These are phyloP conservation scores for Drosophila obscura DNA, from an alignment of 1,140 invertebrate genomes.

Conservation along the genomic window DNA sequence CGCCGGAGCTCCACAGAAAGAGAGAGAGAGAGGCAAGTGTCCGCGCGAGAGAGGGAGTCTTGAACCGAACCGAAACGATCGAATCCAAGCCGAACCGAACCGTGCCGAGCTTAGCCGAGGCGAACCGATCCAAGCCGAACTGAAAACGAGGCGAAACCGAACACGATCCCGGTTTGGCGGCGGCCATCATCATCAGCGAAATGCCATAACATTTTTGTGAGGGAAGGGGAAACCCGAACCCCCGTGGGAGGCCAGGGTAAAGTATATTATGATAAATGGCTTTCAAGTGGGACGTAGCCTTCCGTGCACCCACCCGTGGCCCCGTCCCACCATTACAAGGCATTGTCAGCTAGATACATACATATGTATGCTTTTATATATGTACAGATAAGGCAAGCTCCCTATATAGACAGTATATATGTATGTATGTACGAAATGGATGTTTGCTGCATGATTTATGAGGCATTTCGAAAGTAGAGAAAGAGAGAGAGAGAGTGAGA, in stretches of 20 bases:
- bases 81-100: slow-evolving; percentile 19
- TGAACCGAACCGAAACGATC: slow-evolving; percentile 8
- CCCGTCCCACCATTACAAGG: slow-evolving; percentile 20
- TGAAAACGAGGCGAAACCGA: slow-evolving; percentile 16
- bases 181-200: neutral
- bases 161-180: slow-evolving; percentile 17
- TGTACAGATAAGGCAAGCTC: slow-evolving; percentile 38
- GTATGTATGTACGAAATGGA: slow-evolving; percentile 43
- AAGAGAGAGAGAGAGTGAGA: slow-evolving; percentile 1
- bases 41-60: too few species aligned
- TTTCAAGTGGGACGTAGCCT: slow-evolving; percentile 77
- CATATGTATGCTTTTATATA: slow-evolving; percentile 25
- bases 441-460: slow-evolving; percentile 73
- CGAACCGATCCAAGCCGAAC: slow-evolving; percentile 33
- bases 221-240: slow-evolving; percentile 2
- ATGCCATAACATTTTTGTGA: neutral
- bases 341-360: slow-evolving; percentile 12
- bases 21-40: too few species aligned
- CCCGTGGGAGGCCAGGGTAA: slow-evolving; percentile 25
- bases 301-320: slow-evolving; percentile 43
- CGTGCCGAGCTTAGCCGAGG: slow-evolving; percentile 8
- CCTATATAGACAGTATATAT: slow-evolving; percentile 10
- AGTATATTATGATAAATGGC: slow-evolving; percentile 74
- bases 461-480: slow-evolving; percentile 65
- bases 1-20: neutral